Evolutionary conservation across 2,888 invertebrate genomes (phyloP).

Genomic region (Stenodera caucasica): DNA sequence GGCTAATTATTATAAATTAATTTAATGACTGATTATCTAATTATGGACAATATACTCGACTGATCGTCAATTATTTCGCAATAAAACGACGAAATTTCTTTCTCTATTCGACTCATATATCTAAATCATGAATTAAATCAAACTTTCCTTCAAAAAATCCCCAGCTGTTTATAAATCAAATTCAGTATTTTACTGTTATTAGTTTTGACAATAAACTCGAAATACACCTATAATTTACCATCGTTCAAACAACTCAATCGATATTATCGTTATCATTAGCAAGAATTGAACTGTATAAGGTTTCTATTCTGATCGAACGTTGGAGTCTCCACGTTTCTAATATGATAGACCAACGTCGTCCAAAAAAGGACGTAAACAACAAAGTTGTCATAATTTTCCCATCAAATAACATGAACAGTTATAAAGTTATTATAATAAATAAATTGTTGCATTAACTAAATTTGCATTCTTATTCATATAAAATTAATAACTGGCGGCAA

Average conservation of each 20-base stretch:
- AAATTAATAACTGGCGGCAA: not conserved
- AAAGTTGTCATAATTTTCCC: constrained; percentile 2
- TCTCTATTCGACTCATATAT: not conserved
- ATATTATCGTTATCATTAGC: not conserved
- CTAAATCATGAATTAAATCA: not conserved
- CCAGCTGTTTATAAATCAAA: not conserved
- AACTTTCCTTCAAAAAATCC: not conserved
- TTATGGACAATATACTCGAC: no score
- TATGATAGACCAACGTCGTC: not conserved
- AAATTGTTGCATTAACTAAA: constrained; percentile 2
- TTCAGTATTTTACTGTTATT: not conserved
- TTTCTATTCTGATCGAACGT: constrained; percentile 23
- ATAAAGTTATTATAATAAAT: constrained; percentile 3
- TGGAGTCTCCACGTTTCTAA: constrained; percentile 27
- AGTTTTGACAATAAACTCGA: not conserved
- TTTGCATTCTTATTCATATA: constrained; percentile 1
- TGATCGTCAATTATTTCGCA: not conserved
- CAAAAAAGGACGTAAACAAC: not conserved
- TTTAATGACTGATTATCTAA: no score
- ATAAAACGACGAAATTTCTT: not conserved
- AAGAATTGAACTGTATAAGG: constrained; percentile 8
- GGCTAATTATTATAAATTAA: not conserved
- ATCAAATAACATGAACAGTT: constrained; percentile 1
- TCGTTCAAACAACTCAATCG: not conserved
- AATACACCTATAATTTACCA: constrained; percentile 1